Evolutionary conservation across 2,888 invertebrate genomes (phyloP), one percentile per base, ranked within the genome.

Genomic region (Syrista parreyssii): DNA sequence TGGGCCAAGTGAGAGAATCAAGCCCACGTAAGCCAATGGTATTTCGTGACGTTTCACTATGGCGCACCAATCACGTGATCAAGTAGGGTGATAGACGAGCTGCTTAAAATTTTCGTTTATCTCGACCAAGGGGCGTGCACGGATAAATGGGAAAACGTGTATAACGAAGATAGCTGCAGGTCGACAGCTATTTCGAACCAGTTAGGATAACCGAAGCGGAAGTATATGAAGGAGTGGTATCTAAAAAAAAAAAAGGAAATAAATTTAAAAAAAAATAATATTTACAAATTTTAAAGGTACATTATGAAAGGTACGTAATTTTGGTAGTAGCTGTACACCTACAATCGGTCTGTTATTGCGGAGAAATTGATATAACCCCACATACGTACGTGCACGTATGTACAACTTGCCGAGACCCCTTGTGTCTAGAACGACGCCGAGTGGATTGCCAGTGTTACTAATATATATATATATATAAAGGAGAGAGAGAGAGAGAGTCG

Each of bases 331-430:
- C 80, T 85, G 83, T 85, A 85, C 85, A 75, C 68, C 74, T 76
- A 77, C 82, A 82, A 85, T 85, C 84, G 79, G 68, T 31, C 68
- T 71, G 78, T 85, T 84, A 83, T 86, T 84, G 83, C 79, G 71
- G 81, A 84, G 83, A 86, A 85, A 85, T 85, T 86, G 83, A 84
- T 85, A 85, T 82, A 86, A 86, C 84, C 81, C 34, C 80, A 32
- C 71, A 35, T 75, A 55, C 69, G 36, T 11, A n/a, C 31, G 71
- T 68, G 31, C 78, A 68, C 36, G 68, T 68, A 68, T 68, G 69
- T 68, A 36, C 55, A 55, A 23, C 55, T 31, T 11, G 68, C 74
- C 74, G 77, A 74, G 77, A 55, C 34, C 55, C 68, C 78, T 73
- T 40, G 78, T 36, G 78, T 72, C 71, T 71, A 33, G 32, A 71